phyloP scores from a whole-genome alignment of 2,113 vertebrate species.

The Condylura cristata region DNA sequence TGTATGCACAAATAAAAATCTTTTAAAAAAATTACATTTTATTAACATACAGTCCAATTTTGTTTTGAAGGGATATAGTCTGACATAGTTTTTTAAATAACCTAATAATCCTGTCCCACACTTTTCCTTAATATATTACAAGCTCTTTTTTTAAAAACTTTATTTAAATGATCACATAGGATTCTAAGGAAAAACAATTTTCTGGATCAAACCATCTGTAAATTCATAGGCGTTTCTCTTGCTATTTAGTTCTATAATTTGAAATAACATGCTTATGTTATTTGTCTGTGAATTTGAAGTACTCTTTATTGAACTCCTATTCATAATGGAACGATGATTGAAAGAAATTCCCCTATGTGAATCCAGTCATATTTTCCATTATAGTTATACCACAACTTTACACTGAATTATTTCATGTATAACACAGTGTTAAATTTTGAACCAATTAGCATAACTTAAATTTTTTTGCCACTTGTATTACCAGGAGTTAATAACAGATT shows the following conservation, averaged over 20 bases:
- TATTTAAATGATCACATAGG: neutral
- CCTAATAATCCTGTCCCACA: neutral
- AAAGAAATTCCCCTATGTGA: neutral
- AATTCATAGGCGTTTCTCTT: neutral
- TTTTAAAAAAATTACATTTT: slow-evolving; percentile 18
- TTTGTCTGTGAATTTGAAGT: neutral
- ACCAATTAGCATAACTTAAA: neutral
- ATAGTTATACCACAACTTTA: neutral
- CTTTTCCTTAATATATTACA: neutral
- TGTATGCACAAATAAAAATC: no score
- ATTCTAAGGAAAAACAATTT: neutral
- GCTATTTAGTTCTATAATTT: neutral
- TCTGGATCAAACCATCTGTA: neutral
- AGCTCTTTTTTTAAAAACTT: neutral
- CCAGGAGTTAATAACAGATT: neutral
- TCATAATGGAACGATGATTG: neutral
- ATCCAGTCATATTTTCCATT: neutral
- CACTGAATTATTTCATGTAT: neutral
- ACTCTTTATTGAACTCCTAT: neutral
- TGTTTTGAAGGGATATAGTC: neutral
- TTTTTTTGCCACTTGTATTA: neutral
- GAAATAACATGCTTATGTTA: neutral
- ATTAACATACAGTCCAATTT: neutral
- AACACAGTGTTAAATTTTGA: neutral
- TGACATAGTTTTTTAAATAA: neutral